These are phyloP conservation scores for Drosophila mimetica DNA, from an alignment of 2,888 invertebrate species.

Conservation along the genomic window DNA sequence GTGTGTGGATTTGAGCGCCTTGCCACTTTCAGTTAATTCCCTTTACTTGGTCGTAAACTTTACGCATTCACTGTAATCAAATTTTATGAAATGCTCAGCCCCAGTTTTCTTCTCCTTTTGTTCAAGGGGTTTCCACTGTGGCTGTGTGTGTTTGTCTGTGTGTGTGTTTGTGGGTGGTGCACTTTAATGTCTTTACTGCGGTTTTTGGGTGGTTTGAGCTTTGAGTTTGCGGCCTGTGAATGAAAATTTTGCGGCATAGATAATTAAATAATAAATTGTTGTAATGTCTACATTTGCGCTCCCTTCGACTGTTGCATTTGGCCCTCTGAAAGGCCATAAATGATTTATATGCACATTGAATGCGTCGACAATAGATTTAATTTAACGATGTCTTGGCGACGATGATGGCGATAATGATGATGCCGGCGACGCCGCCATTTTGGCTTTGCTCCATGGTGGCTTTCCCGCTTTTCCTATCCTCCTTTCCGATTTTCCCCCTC, in stretches of 20 bases:
- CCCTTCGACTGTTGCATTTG: slow-evolving; percentile 21
- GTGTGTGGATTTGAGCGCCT: slow-evolving; percentile 16
- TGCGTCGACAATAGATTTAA: slow-evolving; percentile 73
- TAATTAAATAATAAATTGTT: slow-evolving; percentile 75
- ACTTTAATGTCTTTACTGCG: slow-evolving; percentile 56
- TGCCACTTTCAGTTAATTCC: slow-evolving; percentile 67
- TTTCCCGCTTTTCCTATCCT: slow-evolving; percentile 9
- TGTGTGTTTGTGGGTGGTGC: slow-evolving; percentile 7
- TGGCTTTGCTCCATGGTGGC: slow-evolving; percentile 45
- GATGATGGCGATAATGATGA: slow-evolving; percentile 39
- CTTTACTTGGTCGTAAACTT: slow-evolving; percentile 70
- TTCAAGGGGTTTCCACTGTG: slow-evolving; percentile 22
- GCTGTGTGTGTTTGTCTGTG: background rate
- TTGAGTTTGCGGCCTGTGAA: slow-evolving; percentile 50
- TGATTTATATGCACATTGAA: slow-evolving; percentile 74
- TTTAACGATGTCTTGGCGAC: slow-evolving; percentile 71
- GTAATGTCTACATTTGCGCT: slow-evolving; percentile 65
- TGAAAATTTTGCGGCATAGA: slow-evolving; percentile 70
- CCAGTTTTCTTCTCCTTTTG: slow-evolving; percentile 26
- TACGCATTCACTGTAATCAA: slow-evolving; percentile 73
- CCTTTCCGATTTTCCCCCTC: background rate
- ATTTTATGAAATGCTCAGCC: slow-evolving; percentile 66
- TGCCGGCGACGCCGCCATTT: slow-evolving; percentile 50
- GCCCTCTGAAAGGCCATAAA: slow-evolving; percentile 58
- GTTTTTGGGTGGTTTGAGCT: slow-evolving; percentile 34